Conservation (phyloP, 2,113 vertebrate species). For the Aphyosemion australe region DNA sequence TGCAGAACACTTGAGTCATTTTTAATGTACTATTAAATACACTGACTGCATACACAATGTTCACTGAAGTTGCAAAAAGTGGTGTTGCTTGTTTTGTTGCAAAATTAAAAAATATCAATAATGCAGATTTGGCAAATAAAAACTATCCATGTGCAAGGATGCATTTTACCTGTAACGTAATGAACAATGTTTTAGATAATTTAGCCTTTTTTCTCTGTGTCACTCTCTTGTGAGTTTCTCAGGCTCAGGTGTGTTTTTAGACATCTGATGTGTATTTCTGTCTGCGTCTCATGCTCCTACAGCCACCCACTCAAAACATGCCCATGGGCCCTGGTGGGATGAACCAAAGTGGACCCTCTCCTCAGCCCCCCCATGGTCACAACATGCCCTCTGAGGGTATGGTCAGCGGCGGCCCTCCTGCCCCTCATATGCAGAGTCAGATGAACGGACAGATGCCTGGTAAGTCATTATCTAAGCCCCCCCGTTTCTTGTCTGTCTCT, state of each 20-base stretch:
- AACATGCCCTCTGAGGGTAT: conserved; percentile 95
- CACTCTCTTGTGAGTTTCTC: neutral
- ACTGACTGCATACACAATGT: too few species aligned
- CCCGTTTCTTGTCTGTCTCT: conserved; percentile 28
- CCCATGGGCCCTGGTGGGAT: conserved; percentile 96
- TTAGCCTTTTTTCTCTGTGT: neutral
- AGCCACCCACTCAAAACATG: conserved; percentile 98
- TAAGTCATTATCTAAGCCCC: conserved; percentile 77
- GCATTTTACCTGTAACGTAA: too few species aligned
- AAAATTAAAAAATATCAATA: neutral
- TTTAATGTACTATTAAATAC: too few species aligned
- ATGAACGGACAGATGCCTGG: conserved; percentile 99
- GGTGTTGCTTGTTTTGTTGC: too few species aligned
- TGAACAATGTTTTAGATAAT: too few species aligned
- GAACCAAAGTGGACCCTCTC: conserved; percentile 91
- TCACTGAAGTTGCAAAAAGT: too few species aligned
- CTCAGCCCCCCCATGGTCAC: conserved; percentile 93
- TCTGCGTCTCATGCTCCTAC: conserved; percentile 68
- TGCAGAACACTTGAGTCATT: too few species aligned
- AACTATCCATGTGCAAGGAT: neutral
- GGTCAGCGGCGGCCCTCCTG: conserved; percentile 92
- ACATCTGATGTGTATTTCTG: conserved; percentile 38
- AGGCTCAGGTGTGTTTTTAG: conserved; percentile 19
- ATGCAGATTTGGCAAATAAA: neutral
- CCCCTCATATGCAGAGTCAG: conserved; percentile 98